Evolutionary conservation across 2,113 vertebrate genomes (phyloP).

Genomic region (Notarius lentiginosus): DNA sequence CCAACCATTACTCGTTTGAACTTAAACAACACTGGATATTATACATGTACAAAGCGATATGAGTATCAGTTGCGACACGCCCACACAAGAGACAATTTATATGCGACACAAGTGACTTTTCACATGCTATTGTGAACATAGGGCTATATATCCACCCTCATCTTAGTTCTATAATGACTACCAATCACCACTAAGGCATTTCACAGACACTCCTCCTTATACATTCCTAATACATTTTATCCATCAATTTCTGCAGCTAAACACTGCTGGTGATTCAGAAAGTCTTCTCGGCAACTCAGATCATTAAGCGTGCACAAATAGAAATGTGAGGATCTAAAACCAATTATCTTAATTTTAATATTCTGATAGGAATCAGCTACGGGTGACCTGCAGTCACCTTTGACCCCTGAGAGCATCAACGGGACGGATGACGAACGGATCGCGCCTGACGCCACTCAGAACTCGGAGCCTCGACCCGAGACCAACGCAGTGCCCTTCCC

Average conservation of each 20-base stretch:
- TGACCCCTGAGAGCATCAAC: constrained; percentile 91
- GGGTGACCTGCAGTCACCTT: constrained; percentile 87
- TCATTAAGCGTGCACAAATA: not conserved
- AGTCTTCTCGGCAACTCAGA: not conserved
- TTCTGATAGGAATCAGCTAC: constrained; percentile 84
- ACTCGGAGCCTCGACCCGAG: constrained; percentile 82
- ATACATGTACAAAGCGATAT: not conserved
- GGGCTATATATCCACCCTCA: not conserved
- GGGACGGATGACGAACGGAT: constrained; percentile 86
- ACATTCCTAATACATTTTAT: not conserved
- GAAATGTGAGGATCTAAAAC: not conserved
- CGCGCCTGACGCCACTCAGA: constrained; percentile 78
- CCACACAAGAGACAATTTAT: not conserved
- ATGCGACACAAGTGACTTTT: not conserved
- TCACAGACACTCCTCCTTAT: constrained; percentile 1
- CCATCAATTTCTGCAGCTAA: not conserved
- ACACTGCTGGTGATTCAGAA: not conserved
- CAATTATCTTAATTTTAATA: not conserved
- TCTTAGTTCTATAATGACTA: not conserved
- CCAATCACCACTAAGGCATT: not conserved
- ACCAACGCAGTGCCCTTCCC: constrained; percentile 87
- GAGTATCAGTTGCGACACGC: not conserved
- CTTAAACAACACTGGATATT: not conserved
- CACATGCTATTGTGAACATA: not conserved
- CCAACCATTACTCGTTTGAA: not conserved